Conservation (phyloP, 2,113 vertebrate genomes). For the Coracopsis vasa region DNA sequence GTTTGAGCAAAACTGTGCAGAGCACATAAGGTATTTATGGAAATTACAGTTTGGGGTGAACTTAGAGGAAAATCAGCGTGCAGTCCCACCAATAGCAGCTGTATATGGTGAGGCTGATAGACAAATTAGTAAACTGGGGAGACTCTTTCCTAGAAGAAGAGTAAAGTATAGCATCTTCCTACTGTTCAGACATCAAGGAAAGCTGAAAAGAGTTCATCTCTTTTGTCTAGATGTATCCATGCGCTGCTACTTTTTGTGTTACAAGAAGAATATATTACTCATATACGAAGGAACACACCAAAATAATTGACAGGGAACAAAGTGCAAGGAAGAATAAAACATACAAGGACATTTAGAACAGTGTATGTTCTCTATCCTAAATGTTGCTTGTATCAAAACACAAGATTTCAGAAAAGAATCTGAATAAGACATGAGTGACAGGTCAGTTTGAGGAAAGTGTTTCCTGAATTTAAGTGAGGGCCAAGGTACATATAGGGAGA, state of each 20-base stretch:
- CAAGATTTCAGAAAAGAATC: neutral
- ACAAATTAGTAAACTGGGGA: neutral
- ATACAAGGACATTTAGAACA: neutral
- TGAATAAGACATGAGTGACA: neutral
- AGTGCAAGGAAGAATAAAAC: neutral
- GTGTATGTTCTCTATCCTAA: fast-evolving
- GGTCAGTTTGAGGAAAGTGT: neutral
- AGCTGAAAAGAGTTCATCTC: neutral
- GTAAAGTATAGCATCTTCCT: neutral
- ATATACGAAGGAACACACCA: neutral
- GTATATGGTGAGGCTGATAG: neutral
- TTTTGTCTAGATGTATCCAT: neutral
- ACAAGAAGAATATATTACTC: neutral
- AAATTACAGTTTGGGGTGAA: neutral
- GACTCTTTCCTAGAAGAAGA: neutral
- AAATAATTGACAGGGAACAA: neutral
- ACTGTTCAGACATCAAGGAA: neutral
- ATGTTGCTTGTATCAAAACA: neutral
- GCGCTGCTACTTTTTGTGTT: neutral
- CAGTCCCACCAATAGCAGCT: neutral
- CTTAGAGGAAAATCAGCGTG: neutral
- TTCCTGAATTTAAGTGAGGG: neutral
- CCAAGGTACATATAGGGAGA: neutral
- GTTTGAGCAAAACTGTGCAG: neutral
- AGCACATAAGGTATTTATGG: neutral